Evolutionary conservation across 2,113 vertebrate species (phyloP).

Genomic region (Stictonetta naevosa): DNA sequence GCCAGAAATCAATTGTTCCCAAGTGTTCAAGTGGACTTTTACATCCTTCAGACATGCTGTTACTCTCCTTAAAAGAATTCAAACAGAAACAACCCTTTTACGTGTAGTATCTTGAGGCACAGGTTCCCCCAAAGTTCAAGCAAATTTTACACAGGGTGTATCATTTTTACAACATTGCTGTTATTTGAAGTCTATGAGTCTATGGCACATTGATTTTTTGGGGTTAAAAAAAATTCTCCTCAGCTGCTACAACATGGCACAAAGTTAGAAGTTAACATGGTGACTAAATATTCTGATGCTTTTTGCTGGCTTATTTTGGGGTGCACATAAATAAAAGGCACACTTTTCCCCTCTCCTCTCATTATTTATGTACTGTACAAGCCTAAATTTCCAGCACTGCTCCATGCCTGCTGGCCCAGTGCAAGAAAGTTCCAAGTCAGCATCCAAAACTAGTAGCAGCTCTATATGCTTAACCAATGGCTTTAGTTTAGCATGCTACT

Average conservation of each 20-base stretch:
- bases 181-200: not conserved
- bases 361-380: conserved; percentile 9
- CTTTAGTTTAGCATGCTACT: conserved; percentile 12
- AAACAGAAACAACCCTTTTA: not conserved
- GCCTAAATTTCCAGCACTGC: conserved; percentile 18
- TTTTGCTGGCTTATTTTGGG: conserved; percentile 44
- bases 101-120: conserved; percentile 1
- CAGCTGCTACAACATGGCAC: conserved; percentile 32
- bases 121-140: not conserved
- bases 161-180: not conserved
- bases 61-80: not conserved
- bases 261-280: not conserved
- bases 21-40: not conserved
- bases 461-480: not conserved
- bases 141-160: not conserved
- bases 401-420: conserved; percentile 54
- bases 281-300: not conserved
- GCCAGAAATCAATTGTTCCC: not conserved
- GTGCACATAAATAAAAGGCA: conserved; percentile 64
- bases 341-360: conserved; percentile 1
- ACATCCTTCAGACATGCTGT: not conserved
- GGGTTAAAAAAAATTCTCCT: not conserved
- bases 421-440: not conserved
- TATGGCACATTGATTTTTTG: not conserved
- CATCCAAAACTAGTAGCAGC: conserved; percentile 19